Base-by-base conservation (phyloP, 2,113 vertebrate species). In the Emydura subglobosa region DNA sequence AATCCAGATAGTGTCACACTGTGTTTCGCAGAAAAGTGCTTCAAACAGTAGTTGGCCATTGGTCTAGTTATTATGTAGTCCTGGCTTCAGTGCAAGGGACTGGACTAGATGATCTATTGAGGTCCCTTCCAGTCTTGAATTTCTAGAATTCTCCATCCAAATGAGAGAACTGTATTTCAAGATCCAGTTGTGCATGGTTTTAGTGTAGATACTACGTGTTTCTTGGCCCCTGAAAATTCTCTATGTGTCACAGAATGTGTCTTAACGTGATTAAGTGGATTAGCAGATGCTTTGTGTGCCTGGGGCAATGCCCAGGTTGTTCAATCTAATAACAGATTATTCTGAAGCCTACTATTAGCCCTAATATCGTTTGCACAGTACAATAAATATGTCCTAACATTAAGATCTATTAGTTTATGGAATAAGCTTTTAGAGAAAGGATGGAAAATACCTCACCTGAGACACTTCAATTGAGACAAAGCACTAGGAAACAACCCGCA, bases 401-500 rank as follows among this genome's bases (percentile, higher is more conserved):
- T 19, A 16, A 68, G 65, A 39, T 34, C 65, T 21, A 68, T n/a
- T 39, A 12, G 16, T 68, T 68, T n/a, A 34, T 21, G n/a, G 31
- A 68, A 7, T 5, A 85, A 21, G 42, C 24, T 85, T 81, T 16
- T 44, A 7, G 24, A 57, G 90, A 94, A 90, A 13, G 10, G 13
- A 74, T 17, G 9, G 10, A n/a, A 87, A 91, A 34, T 22, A 51
- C 29, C 13, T 74, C 10, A 76, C 81, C 86, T 12, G 79, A 94
- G 87, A 89, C 68, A 82, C 9, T 17, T 65, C 31, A 94, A 88
- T 89, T 54, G 12, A 88, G 76, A 88, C 42, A 85, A 87, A 87
- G 85, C 54, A 91, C 50, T 85, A n/a, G 47, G 90, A 90, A 96
- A 74, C n/a, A 92, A 27, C 21, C 89, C 22, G 68, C 68, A 72